phyloP scores from a whole-genome alignment of 2,888 invertebrate genomes.

The Tortrix viridana region DNA sequence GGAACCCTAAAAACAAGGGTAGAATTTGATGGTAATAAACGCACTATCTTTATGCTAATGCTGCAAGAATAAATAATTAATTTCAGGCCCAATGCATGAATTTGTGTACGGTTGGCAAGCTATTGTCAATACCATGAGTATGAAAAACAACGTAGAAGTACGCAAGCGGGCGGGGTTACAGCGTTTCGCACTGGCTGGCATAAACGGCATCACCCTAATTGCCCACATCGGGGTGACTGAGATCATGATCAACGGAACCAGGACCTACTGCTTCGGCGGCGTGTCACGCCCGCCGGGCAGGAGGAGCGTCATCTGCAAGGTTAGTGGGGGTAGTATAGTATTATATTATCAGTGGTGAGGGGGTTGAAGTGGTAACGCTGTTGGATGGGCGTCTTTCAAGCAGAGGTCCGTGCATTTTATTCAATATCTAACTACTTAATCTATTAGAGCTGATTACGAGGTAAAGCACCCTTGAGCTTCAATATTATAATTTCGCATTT shows the following conservation, averaged over 20 bases:
- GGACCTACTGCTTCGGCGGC: slow-evolving; percentile 76
- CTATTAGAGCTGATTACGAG: too few relatives aligned
- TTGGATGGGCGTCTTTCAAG: neutral
- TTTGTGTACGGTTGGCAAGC: slow-evolving; percentile 81
- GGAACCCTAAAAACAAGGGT: too few relatives aligned
- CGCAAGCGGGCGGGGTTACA: slow-evolving; percentile 77
- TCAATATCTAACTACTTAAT: too few relatives aligned
- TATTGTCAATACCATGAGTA: slow-evolving; percentile 80
- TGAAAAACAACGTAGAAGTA: slow-evolving; percentile 80
- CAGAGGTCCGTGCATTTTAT: neutral
- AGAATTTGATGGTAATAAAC: too few relatives aligned
- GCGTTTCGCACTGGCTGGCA: slow-evolving; percentile 77
- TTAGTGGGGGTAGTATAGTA: slow-evolving; percentile 42
- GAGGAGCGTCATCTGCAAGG: slow-evolving; percentile 76
- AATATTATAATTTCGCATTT: too few relatives aligned
- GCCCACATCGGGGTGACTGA: slow-evolving; percentile 78
- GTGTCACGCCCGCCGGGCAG: slow-evolving; percentile 74
- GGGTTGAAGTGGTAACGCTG: too few relatives aligned
- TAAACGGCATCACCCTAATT: slow-evolving; percentile 76
- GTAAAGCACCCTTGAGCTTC: too few relatives aligned
- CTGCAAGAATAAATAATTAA: neutral
- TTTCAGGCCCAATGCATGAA: slow-evolving; percentile 76
- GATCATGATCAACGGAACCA: slow-evolving; percentile 79
- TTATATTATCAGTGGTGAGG: too few relatives aligned
- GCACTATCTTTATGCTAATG: too few relatives aligned